Base-by-base conservation (phyloP, 2,797 vertebrate genomes). In the Coluber constrictor region DNA sequence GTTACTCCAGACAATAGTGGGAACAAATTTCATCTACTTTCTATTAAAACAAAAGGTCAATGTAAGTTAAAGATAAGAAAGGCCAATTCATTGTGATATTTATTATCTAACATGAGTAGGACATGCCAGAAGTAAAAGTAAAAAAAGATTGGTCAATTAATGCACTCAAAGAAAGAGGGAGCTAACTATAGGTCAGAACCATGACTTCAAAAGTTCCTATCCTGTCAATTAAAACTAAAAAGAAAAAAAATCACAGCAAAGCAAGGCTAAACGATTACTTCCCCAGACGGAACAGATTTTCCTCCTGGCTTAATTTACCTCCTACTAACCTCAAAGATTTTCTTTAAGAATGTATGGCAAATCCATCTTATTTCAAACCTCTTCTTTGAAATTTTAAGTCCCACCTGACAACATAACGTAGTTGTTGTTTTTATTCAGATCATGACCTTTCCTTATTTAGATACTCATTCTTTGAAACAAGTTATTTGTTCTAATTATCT, bases 251-350 rank as follows among this genome's bases (percentile, higher is more conserved):
- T 37, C 25, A 93, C 63, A 32, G 37, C 54, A 74, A 86, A 88
- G 37, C 13, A 74, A 90, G 29, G 59, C 29, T 51, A 11, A 92
- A 47, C 16, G 3, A 91, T 27, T 74, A 27, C 60, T 23, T 10
- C 9, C 5, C 16, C 47, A 29, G 56, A 0, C 0, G 43, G 89
- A 92, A 56, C 56, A 93, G 90, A 20, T 37, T 29, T 18, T 32
- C 37, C 27, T 56, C n/a, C 25, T 5, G 16, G 23, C 11, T 9
- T 16, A 1, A 0, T 1, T 0, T 9, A 32, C 61, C 6, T 2
- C 32, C 37, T 1, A 15, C 59, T 91, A 70, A 63, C 37, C 43
- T 93, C 37, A 90, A 92, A 94, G 1, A n/a, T 54, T 88, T 91
- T 20, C 54, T 79, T 37, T 59, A 88, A 60, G 0, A 0, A 2